Evolutionary conservation across 2,888 invertebrate genomes (phyloP).

Genomic region (Harpalus rubripes): DNA sequence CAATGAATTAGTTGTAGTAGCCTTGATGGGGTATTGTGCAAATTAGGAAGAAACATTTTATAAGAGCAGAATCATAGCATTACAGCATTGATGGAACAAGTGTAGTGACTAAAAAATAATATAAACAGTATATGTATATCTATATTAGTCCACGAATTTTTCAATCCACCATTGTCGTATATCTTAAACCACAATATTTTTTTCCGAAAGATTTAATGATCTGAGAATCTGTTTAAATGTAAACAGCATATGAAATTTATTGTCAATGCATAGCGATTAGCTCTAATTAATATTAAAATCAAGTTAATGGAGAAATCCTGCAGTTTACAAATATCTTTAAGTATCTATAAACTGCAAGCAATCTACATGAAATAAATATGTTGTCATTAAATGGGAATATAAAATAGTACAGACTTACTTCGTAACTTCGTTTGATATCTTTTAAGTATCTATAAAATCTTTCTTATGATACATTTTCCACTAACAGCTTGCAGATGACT

Average conservation of each 20-base stretch:
- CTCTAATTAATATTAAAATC: neutral
- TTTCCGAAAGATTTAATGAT: neutral
- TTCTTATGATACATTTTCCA: neutral
- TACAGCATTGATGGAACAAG: too few species aligned
- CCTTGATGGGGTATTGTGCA: too few species aligned
- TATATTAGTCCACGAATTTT: too few species aligned
- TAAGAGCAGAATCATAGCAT: too few species aligned
- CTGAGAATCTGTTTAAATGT: neutral
- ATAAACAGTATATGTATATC: too few species aligned
- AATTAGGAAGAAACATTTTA: too few species aligned
- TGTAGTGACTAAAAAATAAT: too few species aligned
- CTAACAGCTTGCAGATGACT: neutral
- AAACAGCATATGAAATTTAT: neutral
- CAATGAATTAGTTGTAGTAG: too few species aligned
- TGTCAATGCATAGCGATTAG: neutral
- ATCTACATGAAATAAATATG: neutral
- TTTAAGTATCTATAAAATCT: slow-evolving; percentile 2
- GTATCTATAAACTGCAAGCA: neutral
- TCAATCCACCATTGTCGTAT: too few species aligned
- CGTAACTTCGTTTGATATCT: neutral
- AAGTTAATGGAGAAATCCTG: neutral
- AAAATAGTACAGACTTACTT: neutral
- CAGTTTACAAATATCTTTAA: neutral
- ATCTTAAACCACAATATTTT: too few species aligned
- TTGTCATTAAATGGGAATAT: neutral